Base-by-base conservation (phyloP, 1,140 invertebrate genomes). In the Euwallacea similis region DNA sequence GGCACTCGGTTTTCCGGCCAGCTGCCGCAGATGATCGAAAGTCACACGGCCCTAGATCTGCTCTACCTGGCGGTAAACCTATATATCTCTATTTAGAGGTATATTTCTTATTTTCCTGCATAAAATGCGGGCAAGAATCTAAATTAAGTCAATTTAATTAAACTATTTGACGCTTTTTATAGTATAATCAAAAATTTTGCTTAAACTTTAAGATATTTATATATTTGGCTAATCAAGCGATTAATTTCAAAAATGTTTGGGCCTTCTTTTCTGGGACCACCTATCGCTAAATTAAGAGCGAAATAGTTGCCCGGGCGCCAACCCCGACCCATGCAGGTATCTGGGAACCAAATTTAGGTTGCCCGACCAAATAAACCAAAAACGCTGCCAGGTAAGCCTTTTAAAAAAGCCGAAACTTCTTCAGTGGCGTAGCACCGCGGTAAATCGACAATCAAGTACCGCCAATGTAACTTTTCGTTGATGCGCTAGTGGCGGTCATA, bases 1-100 rank as follows among this genome's bases (percentile, higher is more conserved):
- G 67, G 63, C 69, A 55, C 16, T 55, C 43, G 44, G 44, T 54
- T 68, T 68, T 73, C 71, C 71, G 71, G 71, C 71, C 71, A 73
- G 71, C 71, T 73, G 71, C 46, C 46, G 60, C 59, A 63, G 59
- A 60, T 59, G 58, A 59, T 60, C 58, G 42, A 55, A 61, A 68
- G 54, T 66, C 65, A 16, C 65, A 66, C 65, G 65, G 65, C 58
- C 43, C n/a, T 50, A 59, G 44, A 55, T 61, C 64, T 15, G 64
- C 42, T 59, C 41, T 61, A 67, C 66, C 56, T 60, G 66, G 15
- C 16, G 54, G 54, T 15, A 33, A 33, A 33, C 21, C 21, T 33
- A 33, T 33, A 33, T 33, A 33, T 33, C 21, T 33, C 21, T 4
- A 33, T 33, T 33, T 33, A 33, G 21, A 33, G 21, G 4, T 33